phyloP scores from a whole-genome alignment of 2,113 vertebrate species.

The Ammodytes marinus region DNA sequence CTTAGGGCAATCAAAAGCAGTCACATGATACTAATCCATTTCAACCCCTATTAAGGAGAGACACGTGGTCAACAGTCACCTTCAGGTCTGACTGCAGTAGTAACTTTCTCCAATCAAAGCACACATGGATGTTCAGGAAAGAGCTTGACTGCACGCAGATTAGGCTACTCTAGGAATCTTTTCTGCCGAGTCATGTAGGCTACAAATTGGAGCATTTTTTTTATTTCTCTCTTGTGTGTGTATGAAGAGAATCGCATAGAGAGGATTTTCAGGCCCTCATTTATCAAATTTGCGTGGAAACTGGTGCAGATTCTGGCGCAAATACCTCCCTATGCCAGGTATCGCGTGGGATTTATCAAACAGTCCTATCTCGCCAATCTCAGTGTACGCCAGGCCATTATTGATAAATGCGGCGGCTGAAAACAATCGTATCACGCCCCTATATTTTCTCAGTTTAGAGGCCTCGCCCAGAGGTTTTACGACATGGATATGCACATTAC shows the following conservation, averaged over 20 bases:
- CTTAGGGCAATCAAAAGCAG: constrained; percentile 74
- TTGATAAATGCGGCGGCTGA: too few species aligned
- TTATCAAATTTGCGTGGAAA: too few species aligned
- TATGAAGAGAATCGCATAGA: not conserved
- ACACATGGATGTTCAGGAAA: not conserved
- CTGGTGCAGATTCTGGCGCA: too few species aligned
- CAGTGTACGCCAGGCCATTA: too few species aligned
- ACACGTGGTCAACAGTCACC: constrained; percentile 58
- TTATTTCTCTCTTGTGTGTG: not conserved
- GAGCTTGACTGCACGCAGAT: not conserved
- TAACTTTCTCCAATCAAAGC: constrained; percentile 27
- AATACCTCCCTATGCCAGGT: too few species aligned
- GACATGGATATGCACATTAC: too few species aligned
- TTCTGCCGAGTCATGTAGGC: not conserved
- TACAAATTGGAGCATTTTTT: not conserved
- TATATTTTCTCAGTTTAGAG: too few species aligned
- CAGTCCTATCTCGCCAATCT: too few species aligned
- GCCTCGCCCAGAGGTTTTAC: too few species aligned
- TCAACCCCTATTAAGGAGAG: constrained; percentile 61
- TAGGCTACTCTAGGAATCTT: not conserved
- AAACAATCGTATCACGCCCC: too few species aligned
- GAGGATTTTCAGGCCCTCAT: not conserved
- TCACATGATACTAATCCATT: constrained; percentile 67
- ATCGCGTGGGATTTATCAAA: too few species aligned
- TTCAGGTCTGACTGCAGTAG: constrained; percentile 37